phyloP scores from a whole-genome alignment of 1,140 invertebrate genomes.

The Meloidogyne floridensis region DNA sequence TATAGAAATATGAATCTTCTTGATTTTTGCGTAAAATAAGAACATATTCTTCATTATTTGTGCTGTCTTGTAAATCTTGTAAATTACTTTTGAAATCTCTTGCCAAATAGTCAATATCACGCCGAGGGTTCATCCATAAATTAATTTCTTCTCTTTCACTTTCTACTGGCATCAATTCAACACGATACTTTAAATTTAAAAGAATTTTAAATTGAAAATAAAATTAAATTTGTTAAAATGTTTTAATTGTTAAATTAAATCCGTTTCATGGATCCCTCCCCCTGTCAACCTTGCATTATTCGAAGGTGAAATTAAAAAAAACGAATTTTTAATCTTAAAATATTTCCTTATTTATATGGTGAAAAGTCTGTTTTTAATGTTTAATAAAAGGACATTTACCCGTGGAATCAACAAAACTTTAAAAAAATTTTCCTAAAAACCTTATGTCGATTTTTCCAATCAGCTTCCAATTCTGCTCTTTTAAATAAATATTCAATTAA shows the following conservation, averaged over 20 bases:
- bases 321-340: too few relatives aligned
- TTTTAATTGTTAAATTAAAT: too few relatives aligned
- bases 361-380: too few relatives aligned
- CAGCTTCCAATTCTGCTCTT: conserved; percentile 25
- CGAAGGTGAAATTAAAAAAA: too few relatives aligned
- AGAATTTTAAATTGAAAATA: too few relatives aligned
- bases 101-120: conserved; percentile 18
- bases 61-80: conserved; percentile 3
- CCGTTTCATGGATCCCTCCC: too few relatives aligned
- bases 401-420: neutral
- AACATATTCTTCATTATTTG: conserved; percentile 13
- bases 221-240: too few relatives aligned
- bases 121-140: conserved; percentile 23
- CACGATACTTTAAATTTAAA: conserved; percentile 18
- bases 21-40: conserved; percentile 25
- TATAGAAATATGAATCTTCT: conserved; percentile 19
- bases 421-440: neutral
- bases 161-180: conserved; percentile 27
- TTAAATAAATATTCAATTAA: conserved; percentile 25
- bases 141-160: conserved; percentile 27
- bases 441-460: conserved; percentile 17
- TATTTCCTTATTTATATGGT: too few relatives aligned
- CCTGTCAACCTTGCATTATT: too few relatives aligned
- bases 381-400: too few relatives aligned
- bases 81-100: conserved; percentile 28